These are phyloP conservation scores for Ophion obscuratus DNA, from an alignment of 2,888 invertebrate species.

Conservation along the genomic window DNA sequence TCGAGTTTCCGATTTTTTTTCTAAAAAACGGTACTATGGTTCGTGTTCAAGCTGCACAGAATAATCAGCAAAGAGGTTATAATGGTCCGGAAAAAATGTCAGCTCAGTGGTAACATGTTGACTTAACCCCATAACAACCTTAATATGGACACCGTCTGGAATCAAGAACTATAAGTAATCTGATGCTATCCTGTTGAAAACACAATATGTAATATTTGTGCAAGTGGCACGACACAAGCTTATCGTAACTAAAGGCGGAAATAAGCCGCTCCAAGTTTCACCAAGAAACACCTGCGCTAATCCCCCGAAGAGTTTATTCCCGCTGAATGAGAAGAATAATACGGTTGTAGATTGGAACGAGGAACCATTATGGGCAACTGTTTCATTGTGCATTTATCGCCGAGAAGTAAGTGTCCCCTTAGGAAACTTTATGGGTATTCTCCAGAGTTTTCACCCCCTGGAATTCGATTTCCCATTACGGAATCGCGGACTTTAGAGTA, in stretches of 20 bases:
- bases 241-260: slow-evolving; percentile 25
- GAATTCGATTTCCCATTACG: neutral
- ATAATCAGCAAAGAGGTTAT: too few species aligned
- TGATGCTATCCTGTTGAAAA: slow-evolving; percentile 28
- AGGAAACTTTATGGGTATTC: neutral
- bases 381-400: neutral
- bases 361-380: neutral
- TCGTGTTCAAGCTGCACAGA: too few species aligned
- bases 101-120: too few species aligned
- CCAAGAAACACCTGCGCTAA: slow-evolving; percentile 47
- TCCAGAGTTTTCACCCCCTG: neutral
- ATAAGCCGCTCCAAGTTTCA: slow-evolving; percentile 3
- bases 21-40: too few species aligned
- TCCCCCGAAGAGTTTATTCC: slow-evolving; percentile 3
- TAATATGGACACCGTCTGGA: slow-evolving; percentile 11
- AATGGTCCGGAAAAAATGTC: too few species aligned
- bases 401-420: slow-evolving; percentile 4
- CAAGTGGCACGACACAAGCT: neutral
- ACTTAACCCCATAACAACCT: too few species aligned
- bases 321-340: neutral
- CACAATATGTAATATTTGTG: slow-evolving; percentile 19
- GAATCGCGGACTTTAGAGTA: too few species aligned
- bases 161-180: slow-evolving; percentile 51
- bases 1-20: too few species aligned
- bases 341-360: neutral